These are phyloP conservation scores for Pogonomyrmex barbatus DNA, from an alignment of 1,140 invertebrate genomes.

Conservation along the genomic window DNA sequence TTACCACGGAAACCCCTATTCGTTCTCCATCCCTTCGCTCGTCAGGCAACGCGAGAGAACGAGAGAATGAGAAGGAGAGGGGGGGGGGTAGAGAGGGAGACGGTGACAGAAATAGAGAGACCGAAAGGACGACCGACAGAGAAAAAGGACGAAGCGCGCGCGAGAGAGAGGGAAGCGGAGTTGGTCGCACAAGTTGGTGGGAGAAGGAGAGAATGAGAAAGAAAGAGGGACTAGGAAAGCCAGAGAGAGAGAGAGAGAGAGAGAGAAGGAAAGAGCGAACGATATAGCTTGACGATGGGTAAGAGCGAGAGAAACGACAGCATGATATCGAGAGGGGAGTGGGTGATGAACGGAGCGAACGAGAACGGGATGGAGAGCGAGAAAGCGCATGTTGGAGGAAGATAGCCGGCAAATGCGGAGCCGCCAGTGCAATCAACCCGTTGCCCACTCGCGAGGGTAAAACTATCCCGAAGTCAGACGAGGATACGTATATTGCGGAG, in stretches of 20 bases:
- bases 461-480: conserved; percentile 82
- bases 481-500: conserved; percentile 77
- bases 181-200: conserved; percentile 28
- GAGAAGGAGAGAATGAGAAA: conserved; percentile 63
- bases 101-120: conserved; percentile 65
- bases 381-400: conserved; percentile 53
- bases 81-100: conserved; percentile 50
- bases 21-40: conserved; percentile 78
- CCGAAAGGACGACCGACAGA: conserved; percentile 60
- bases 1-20: conserved; percentile 85
- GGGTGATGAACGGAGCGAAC: conserved; percentile 61
- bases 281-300: conserved; percentile 55
- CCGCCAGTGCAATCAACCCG: conserved; percentile 85
- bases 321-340: conserved; percentile 52
- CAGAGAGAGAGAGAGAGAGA: conserved; percentile 56
- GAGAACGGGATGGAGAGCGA: conserved; percentile 49
- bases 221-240: conserved; percentile 58
- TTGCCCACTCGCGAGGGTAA: conserved; percentile 82
- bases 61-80: conserved; percentile 63
- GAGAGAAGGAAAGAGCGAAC: conserved; percentile 61
- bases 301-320: conserved; percentile 53
- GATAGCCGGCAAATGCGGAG: conserved; percentile 79
- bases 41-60: conserved; percentile 63
- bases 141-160: conserved; percentile 62
- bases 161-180: conserved; percentile 59